Evolutionary conservation across 2,113 vertebrate genomes (phyloP), one percentile per base, ranked within the genome.

Genomic region (Corvus cornix): DNA sequence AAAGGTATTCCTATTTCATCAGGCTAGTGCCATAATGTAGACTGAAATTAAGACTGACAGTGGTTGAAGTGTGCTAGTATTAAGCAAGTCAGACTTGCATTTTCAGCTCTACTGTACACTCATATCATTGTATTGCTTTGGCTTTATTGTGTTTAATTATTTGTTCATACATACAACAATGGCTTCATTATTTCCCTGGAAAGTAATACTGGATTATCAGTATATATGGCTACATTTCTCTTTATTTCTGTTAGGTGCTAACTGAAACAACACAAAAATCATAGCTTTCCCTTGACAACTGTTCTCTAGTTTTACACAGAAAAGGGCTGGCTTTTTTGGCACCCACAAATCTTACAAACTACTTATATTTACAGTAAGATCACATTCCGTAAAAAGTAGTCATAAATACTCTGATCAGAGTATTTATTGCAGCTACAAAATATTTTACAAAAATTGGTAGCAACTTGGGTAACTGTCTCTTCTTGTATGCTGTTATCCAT

Each of bases 401-500:
- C 94, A 91, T 83, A 96, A 93, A 83, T 60, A 91, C 68, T 63
- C 87, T 13, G 28, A 70, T 43, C n/a, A 81, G 48, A 75, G 31
- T 84, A 91, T 58, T 87, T 91, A 91, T 60, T 81, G 73, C 73
- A 84, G 64, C 64, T 87, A 35, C 46, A 93, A 93, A 87, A 52
- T 84, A 75, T 69, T 68, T 74, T 44, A 80, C 64, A 84, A 74
- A 80, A 89, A 81, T 72, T 77, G 68, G 51, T 84, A 84, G 84
- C 82, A 91, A 56, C 59, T 53, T 22, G 56, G 49, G 43, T 68
- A 48, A 67, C 44, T 39, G 33, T 92, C 59, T 76, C 26, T 28
- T 86, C 59, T 55, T 46, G 30, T 53, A 21, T 48, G 49, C 52
- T 84, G 63, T 73, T 76, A 73, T 18, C 84, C 84, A 55, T 75